These are phyloP conservation scores for Diogma glabrata DNA, from an alignment of 2,888 invertebrate species.

Conservation along the genomic window DNA sequence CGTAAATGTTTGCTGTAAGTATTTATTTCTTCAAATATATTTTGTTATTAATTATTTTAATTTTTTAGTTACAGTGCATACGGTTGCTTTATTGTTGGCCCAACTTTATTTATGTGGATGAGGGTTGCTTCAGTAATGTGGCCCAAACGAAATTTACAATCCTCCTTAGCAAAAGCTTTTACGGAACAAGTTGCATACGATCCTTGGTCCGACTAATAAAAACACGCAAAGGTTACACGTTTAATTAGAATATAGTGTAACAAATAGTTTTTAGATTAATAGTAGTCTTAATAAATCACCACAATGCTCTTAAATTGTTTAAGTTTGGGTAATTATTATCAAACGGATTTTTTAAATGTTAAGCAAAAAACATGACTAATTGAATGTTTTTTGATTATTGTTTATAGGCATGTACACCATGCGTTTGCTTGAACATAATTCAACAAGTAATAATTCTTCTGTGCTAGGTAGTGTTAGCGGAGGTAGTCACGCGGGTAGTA, in stretches of 20 bases:
- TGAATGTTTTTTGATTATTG: conserved; percentile 10
- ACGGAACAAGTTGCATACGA: conserved; percentile 48
- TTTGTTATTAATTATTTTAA: neutral
- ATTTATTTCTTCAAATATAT: neutral
- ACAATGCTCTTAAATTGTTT: conserved; percentile 15
- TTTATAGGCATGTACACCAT: conserved; percentile 72
- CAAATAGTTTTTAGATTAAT: too few species aligned
- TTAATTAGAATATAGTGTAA: too few species aligned
- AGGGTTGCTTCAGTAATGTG: conserved; percentile 44
- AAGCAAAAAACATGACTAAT: too few species aligned
- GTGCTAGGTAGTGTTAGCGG: conserved; percentile 26
- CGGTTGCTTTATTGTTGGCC: conserved; percentile 53
- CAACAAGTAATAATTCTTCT: conserved; percentile 35
- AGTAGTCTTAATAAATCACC: conserved; percentile 3
- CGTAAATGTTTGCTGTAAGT: conserved; percentile 40
- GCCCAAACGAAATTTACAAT: conserved; percentile 33
- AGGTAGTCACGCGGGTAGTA: too few species aligned
- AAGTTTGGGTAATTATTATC: conserved; percentile 15
- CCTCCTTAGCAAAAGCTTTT: conserved; percentile 35
- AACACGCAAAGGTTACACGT: too few species aligned
- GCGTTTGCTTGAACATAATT: conserved; percentile 61
- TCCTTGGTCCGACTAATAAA: too few species aligned
- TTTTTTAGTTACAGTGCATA: conserved; percentile 37
- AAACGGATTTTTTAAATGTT: neutral
- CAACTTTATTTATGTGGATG: conserved; percentile 56